Evolutionary conservation across 2,888 invertebrate genomes (phyloP).

Genomic region (Osedax fenrisi): DNA sequence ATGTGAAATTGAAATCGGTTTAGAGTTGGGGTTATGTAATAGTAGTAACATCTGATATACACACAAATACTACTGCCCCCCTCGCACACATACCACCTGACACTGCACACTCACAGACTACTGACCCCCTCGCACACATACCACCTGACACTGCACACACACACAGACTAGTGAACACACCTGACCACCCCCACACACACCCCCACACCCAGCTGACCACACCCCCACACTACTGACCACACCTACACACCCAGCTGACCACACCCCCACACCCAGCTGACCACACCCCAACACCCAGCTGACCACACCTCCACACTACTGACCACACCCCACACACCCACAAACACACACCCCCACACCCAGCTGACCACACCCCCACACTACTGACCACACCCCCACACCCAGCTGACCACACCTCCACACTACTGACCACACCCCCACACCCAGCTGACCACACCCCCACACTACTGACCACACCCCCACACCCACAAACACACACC

Average conservation of each 20-base stretch:
- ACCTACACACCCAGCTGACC: not conserved
- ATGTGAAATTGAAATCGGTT: no score
- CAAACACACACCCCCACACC: not conserved
- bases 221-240: not conserved
- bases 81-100: not conserved
- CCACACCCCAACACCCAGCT: not conserved
- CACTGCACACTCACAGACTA: no score
- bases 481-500: not conserved
- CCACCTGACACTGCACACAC: not conserved
- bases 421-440: not conserved
- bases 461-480: no score
- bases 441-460: no score
- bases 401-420: not conserved
- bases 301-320: not conserved
- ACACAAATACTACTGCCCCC: no score
- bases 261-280: not conserved
- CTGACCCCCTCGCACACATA: no score
- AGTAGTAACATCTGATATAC: no score
- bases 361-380: not conserved
- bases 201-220: not conserved
- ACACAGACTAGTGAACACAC: not conserved
- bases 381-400: not conserved
- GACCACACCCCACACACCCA: not conserved
- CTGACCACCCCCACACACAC: not conserved
- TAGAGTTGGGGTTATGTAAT: no score